These are phyloP conservation scores for Autographa pulchrina DNA, from an alignment of 2,888 invertebrate species.

Conservation along the genomic window DNA sequence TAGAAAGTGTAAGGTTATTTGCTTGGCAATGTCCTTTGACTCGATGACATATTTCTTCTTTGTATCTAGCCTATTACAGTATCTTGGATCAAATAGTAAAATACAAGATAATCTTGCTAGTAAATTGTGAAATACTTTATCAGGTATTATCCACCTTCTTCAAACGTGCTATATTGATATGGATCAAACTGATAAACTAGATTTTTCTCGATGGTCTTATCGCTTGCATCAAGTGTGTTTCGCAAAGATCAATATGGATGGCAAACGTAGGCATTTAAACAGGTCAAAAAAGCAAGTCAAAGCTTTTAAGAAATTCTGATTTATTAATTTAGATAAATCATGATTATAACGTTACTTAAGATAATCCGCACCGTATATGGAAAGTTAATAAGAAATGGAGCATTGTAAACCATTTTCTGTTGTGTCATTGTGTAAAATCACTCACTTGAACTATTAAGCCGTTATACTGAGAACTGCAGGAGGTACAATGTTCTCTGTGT, in stretches of 20 bases:
- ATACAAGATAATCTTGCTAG: neutral
- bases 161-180: constrained; percentile 25
- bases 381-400: constrained; percentile 34
- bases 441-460: constrained; percentile 41
- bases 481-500: constrained; percentile 34
- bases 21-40: neutral
- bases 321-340: constrained; percentile 2
- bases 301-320: too few relatives aligned
- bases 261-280: neutral
- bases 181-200: constrained; percentile 25
- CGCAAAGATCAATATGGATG: neutral
- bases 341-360: constrained; percentile 14
- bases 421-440: constrained; percentile 49
- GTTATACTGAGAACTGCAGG: constrained; percentile 36
- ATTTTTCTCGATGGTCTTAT: constrained; percentile 30
- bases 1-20: constrained; percentile 4
- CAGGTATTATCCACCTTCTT: neutral
- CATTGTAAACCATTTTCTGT: constrained; percentile 36
- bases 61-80: neutral
- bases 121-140: constrained; percentile 1
- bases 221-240: constrained; percentile 12
- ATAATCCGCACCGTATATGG: constrained; percentile 42
- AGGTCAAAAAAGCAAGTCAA: neutral
- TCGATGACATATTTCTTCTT: neutral
- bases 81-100: neutral